Evolutionary conservation across 2,797 vertebrate species (phyloP).

Genomic region (Rhinella marina): DNA sequence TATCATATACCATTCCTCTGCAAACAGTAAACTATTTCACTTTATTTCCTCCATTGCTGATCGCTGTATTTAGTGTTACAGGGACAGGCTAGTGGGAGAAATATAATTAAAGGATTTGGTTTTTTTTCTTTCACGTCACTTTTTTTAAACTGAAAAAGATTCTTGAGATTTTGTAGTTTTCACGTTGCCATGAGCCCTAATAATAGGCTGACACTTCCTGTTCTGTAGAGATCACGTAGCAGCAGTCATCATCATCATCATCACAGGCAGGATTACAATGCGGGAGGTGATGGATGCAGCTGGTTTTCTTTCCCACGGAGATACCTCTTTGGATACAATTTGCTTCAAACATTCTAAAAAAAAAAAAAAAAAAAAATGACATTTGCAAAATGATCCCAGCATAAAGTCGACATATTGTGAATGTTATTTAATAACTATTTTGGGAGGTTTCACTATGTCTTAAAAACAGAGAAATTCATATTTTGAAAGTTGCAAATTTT

Average conservation of each 20-base stretch:
- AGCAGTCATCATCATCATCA: not conserved
- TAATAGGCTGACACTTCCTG: not conserved
- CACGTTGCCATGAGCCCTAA: not conserved
- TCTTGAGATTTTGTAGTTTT: not conserved
- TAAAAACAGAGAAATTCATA: too few species aligned
- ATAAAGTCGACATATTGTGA: too few species aligned
- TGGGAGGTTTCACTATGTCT: too few species aligned
- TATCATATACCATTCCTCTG: too few species aligned
- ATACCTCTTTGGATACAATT: too few species aligned
- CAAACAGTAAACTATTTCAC: not conserved
- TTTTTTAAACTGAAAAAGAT: not conserved
- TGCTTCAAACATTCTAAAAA: too few species aligned
- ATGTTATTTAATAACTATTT: too few species aligned
- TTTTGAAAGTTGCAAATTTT: too few species aligned
- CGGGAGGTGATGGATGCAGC: not conserved
- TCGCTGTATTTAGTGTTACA: not conserved
- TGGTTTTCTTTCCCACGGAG: too few species aligned
- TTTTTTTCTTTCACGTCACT: not conserved
- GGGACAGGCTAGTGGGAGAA: not conserved
- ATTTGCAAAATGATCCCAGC: too few species aligned
- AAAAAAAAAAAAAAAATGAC: too few species aligned
- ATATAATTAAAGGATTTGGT: not conserved
- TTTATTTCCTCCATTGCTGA: not conserved
- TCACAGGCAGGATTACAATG: not conserved
- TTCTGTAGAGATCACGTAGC: not conserved